Evolutionary conservation across 1,140 invertebrate species (phyloP).

Genomic region (Hycleus phaleratus): DNA sequence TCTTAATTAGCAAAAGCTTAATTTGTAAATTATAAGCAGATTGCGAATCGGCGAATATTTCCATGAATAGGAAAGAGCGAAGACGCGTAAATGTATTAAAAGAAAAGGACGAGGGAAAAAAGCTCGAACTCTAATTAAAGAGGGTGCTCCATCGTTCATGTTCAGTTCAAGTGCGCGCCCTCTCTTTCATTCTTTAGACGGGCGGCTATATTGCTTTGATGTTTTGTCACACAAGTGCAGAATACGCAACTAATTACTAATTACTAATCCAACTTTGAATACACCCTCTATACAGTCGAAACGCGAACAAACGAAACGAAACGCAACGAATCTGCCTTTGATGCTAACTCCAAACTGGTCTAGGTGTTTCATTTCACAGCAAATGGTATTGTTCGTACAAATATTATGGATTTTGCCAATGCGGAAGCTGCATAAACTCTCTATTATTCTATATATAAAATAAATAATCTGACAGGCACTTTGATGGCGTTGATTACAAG

Average conservation of each 20-base stretch:
- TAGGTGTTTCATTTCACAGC: constrained; percentile 19
- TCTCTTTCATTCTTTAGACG: constrained; percentile 1
- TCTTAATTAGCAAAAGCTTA: too few relatives aligned
- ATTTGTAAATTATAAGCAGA: too few relatives aligned
- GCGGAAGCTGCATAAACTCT: too few relatives aligned
- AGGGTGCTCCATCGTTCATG: not conserved
- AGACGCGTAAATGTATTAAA: too few relatives aligned
- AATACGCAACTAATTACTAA: constrained; percentile 22
- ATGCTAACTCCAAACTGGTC: constrained; percentile 11
- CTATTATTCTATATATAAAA: too few relatives aligned
- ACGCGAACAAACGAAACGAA: too few relatives aligned
- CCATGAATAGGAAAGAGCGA: too few relatives aligned
- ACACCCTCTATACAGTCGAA: not conserved
- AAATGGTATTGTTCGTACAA: constrained; percentile 9
- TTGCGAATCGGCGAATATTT: too few relatives aligned
- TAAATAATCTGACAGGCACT: too few relatives aligned
- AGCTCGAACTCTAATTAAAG: constrained; percentile 18
- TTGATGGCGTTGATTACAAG: too few relatives aligned
- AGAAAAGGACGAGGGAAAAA: not conserved
- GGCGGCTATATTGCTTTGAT: constrained; percentile 10
- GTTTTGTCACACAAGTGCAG: constrained; percentile 14
- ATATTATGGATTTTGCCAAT: too few relatives aligned
- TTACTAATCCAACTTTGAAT: constrained; percentile 21
- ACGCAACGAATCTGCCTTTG: constrained; percentile 18
- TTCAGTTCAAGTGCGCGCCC: not conserved